Evolutionary conservation across 2,888 invertebrate species (phyloP).

Genomic region (Ochlodes sylvanus): DNA sequence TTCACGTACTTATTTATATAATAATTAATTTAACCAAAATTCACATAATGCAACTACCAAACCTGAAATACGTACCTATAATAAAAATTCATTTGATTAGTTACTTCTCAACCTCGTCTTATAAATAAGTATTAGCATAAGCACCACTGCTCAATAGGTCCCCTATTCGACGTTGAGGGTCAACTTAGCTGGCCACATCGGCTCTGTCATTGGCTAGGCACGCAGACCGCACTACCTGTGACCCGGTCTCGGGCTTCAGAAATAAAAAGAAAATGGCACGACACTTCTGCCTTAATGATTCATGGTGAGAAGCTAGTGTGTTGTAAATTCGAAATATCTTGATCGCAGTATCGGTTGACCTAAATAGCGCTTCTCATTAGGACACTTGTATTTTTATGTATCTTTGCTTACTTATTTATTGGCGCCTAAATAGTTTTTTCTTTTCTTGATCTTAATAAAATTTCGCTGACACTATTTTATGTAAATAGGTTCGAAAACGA

Average conservation of each 20-base stretch:
- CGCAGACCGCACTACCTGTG: conserved; percentile 62
- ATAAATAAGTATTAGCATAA: too few relatives aligned
- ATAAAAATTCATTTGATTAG: too few relatives aligned
- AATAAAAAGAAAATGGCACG: conserved; percentile 27
- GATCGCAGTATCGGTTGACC: conserved; percentile 7
- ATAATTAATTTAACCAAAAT: too few relatives aligned
- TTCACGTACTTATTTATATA: too few relatives aligned
- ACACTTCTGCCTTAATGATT: conserved; percentile 26
- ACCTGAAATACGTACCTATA: too few relatives aligned
- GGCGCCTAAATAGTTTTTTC: not conserved
- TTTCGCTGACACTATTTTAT: too few relatives aligned
- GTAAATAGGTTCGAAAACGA: too few relatives aligned
- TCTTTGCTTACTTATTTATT: not conserved
- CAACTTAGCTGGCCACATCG: conserved; percentile 45
- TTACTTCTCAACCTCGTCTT: too few relatives aligned
- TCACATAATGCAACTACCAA: too few relatives aligned
- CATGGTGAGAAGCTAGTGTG: conserved; percentile 16
- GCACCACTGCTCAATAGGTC: too few relatives aligned
- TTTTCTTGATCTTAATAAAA: not conserved
- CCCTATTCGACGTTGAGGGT: conserved; percentile 21
- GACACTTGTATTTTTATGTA: not conserved
- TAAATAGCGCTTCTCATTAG: conserved; percentile 7
- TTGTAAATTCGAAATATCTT: conserved; percentile 21
- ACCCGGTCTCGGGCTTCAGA: conserved; percentile 30
- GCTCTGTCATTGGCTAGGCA: conserved; percentile 62